phyloP scores from a whole-genome alignment of 2,888 invertebrate genomes.

The Ramazzottius varieornatus region DNA sequence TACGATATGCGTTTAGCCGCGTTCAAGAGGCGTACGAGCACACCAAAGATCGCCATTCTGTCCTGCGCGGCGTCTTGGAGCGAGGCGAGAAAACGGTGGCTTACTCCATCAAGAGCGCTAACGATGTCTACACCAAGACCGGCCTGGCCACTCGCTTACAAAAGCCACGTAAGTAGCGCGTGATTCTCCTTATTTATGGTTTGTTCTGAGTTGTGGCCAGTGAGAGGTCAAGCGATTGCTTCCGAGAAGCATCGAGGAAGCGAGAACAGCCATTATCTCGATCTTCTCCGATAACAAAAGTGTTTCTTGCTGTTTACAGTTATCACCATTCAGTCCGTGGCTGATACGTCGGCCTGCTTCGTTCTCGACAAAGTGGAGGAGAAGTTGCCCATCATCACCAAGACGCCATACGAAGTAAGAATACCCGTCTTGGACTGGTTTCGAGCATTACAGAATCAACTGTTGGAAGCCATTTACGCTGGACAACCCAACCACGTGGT shows the following conservation, averaged over 20 bases:
- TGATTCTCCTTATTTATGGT: background rate
- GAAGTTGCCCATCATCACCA: background rate
- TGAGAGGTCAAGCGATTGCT: no score
- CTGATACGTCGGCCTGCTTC: background rate
- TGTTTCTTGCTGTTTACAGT: background rate
- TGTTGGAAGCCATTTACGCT: no score
- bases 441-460: no score
- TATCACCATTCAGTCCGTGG: no score
- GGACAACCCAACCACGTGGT: no score
- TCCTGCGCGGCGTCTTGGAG: background rate
- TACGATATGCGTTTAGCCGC: background rate
- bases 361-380: background rate
- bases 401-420: background rate
- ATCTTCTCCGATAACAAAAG: background rate
- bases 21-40: background rate
- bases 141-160: background rate
- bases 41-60: background rate
- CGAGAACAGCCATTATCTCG: no score
- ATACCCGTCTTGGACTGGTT: no score
- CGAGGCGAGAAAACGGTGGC: background rate
- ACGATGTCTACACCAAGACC: background rate
- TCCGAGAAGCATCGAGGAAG: no score
- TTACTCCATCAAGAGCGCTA: background rate
- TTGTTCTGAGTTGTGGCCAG: no score
- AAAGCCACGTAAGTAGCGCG: background rate